Percentiles rank a stretch among this genome's conserved stretches.
Conservation (phyloP, 1,140 invertebrate genomes). For the Plutomurus gul region DNA sequence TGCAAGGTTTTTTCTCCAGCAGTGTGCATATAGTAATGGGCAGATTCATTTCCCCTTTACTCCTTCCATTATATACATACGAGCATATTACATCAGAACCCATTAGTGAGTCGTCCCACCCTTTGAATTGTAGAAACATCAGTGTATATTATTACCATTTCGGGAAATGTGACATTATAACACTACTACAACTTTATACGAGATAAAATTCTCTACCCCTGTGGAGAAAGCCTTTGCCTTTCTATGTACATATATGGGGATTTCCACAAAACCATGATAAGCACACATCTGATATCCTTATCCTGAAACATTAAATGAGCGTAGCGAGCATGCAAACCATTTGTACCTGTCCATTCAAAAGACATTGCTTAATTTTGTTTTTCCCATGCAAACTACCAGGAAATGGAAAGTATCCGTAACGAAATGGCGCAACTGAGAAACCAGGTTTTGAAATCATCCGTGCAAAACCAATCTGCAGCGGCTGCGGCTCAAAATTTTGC, state of each 20-base stretch:
- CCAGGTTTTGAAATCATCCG: constrained; percentile 56
- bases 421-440: constrained; percentile 79
- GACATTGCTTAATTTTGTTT: constrained; percentile 19
- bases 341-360: neutral
- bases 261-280: too few relatives aligned
- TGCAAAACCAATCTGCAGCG: constrained; percentile 46
- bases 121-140: constrained; percentile 8
- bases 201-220: too few relatives aligned
- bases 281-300: too few relatives aligned
- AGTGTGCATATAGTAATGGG: too few relatives aligned
- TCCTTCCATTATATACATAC: too few relatives aligned
- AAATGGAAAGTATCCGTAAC: constrained; percentile 83
- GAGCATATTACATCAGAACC: neutral
- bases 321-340: neutral
- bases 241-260: too few relatives aligned
- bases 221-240: too few relatives aligned
- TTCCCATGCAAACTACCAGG: constrained; percentile 59
- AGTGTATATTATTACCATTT: neutral
- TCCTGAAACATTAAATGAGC: too few relatives aligned
- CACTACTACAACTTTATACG: too few relatives aligned
- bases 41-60: too few relatives aligned
- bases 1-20: too few relatives aligned
- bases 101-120: neutral
- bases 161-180: neutral
- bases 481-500: constrained; percentile 31